Percentiles rank a stretch among this genome's conserved stretches.
Conservation (phyloP, 2,888 invertebrate species). For the Troilus luridus region DNA sequence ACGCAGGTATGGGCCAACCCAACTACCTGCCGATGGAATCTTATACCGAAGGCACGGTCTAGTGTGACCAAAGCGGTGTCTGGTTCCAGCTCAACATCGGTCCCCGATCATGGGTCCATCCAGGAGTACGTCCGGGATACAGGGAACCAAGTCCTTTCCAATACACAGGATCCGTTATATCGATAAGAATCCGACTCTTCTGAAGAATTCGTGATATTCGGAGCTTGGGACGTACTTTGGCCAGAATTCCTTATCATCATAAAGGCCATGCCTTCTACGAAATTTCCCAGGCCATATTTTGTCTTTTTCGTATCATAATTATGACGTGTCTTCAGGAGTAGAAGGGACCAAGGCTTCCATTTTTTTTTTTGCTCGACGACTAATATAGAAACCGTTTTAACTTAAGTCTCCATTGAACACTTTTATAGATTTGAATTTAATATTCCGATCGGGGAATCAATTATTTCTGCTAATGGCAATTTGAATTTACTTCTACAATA, state of each 20-base stretch:
- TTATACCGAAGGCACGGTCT: conserved; percentile 10
- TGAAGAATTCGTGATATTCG: background rate
- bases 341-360: background rate
- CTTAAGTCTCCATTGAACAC: background rate
- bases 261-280: background rate
- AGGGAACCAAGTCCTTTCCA: background rate
- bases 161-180: background rate
- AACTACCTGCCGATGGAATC: conserved; percentile 41
- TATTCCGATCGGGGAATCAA: background rate
- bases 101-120: background rate
- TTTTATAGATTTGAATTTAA: background rate
- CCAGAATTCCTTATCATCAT: background rate
- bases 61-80: conserved; percentile 27
- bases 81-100: conserved; percentile 22
- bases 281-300: background rate
- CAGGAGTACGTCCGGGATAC: background rate
- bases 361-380: background rate
- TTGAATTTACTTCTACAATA: background rate
- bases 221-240: background rate
- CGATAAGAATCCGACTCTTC: background rate
- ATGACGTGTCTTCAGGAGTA: background rate
- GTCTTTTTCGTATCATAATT: background rate
- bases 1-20: background rate
- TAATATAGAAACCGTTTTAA: too few species aligned
- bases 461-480: background rate